Evolutionary conservation across 2,113 vertebrate species (phyloP), one percentile per base, ranked within the genome.

Genomic region (Zosterops borbonicus): DNA sequence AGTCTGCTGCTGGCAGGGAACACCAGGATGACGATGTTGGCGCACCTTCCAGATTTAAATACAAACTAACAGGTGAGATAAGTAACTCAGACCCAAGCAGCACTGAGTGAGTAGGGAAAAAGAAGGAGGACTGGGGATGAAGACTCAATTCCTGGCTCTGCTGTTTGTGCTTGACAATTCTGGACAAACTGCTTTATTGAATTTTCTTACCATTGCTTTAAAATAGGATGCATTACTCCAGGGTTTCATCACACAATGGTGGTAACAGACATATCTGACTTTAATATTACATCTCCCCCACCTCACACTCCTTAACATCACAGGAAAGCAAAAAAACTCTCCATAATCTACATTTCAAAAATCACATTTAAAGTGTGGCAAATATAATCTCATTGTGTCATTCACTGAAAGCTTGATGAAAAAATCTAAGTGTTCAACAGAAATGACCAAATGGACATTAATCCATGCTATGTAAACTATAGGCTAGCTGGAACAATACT

Each of bases 401-500:
- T 41, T 92, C 62, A 78, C 47, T 75, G 44, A 37, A 88, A 78
- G 22, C 19, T n/a, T 19, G 15, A 91, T 37, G 27, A 91, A 83
- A n/a, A 92, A 83, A 78, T 53, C 15, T 53, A 70, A 82, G 18
- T n/a, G 64, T 65, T 89, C 53, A 92, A 35, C 0, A 89, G 29
- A 64, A 92, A 53, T 44, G 22, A 50, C 24, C 24, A 41, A 58
- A 90, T 12, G 27, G 47, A 77, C 39, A 78, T 44, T n/a, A 81
- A 60, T 23, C 15, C 5, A 70, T 39, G 14, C 8, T 47, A 56
- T 19, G 58, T 9, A 90, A 68, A 67, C 22, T 49, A 35, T 24
- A 20, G 33, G 25, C 39, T 68, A 88, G 13, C 23, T 62, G 27
- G 52, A 92, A 85, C 23, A 59, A 65, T 74, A 98, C 99, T 97